These are phyloP conservation scores for Macrotus californicus DNA, from an alignment of 2,113 vertebrate species.

Conservation along the genomic window DNA sequence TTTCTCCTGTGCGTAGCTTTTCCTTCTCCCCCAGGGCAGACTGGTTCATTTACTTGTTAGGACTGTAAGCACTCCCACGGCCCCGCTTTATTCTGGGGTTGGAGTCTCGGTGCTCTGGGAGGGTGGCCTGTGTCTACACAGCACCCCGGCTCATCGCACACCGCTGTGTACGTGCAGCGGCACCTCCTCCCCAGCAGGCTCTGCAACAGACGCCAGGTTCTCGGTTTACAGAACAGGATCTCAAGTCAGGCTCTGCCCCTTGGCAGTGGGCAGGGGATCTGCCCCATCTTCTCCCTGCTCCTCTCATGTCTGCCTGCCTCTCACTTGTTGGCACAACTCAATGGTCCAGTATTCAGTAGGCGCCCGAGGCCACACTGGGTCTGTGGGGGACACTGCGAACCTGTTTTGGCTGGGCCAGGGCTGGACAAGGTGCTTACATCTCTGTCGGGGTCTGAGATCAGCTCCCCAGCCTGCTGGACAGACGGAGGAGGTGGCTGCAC, in stretches of 20 bases:
- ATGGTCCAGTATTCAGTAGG: neutral
- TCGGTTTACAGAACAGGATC: no score
- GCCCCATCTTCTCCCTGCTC: neutral
- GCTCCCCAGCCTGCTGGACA: neutral
- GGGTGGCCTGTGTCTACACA: rapidly evolving
- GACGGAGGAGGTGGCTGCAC: neutral
- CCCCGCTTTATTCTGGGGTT: neutral
- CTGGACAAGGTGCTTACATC: no score
- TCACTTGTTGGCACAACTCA: neutral
- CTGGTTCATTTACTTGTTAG: neutral
- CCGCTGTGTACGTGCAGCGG: no score
- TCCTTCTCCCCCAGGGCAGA: neutral
- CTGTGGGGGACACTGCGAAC: neutral
- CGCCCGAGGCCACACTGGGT: neutral
- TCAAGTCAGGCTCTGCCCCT: neutral
- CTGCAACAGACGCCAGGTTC: rapidly evolving
- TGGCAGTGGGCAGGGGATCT: neutral
- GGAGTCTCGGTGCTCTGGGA: neutral
- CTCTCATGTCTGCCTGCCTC: neutral
- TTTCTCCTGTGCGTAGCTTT: neutral
- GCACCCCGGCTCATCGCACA: rapidly evolving
- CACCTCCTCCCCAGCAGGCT: no score
- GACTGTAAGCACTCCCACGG: neutral
- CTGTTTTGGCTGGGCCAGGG: neutral
- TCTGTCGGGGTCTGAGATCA: neutral